A percentile compares a stretch with the other conserved stretches of the same genome.
These are phyloP conservation scores for Furcifer pardalis DNA, from an alignment of 2,797 vertebrate genomes.

Conservation along the genomic window DNA sequence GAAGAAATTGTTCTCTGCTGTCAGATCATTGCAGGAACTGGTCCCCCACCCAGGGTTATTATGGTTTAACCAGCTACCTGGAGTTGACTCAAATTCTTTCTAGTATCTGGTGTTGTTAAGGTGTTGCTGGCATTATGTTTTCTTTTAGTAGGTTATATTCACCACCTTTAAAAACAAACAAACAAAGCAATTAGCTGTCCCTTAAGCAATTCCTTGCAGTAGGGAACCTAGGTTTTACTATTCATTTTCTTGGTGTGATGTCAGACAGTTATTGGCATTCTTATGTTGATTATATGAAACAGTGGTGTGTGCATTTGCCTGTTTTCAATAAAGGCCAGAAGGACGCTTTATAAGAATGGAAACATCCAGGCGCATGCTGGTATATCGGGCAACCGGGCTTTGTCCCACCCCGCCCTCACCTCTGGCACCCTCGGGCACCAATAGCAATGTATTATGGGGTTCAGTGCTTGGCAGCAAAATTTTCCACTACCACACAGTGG, in stretches of 20 bases:
- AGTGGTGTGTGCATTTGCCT: constrained; percentile 19
- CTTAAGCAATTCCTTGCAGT: constrained; percentile 48
- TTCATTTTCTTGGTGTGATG: constrained; percentile 62
- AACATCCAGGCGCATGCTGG: no score
- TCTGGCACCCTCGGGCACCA: no score
- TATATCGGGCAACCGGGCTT: no score
- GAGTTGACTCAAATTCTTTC: constrained; percentile 52
- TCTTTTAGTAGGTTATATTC: constrained; percentile 66
- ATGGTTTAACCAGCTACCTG: constrained; percentile 39
- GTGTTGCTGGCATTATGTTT: constrained; percentile 68
- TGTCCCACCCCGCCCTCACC: no score
- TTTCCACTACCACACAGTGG: no score
- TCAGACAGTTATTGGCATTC: constrained; percentile 60
- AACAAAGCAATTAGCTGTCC: constrained; percentile 69
- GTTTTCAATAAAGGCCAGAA: constrained; percentile 48
- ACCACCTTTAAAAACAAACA: no score
- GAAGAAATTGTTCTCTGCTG: constrained; percentile 31
- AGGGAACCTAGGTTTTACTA: constrained; percentile 47
- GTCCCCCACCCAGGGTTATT: constrained; percentile 51
- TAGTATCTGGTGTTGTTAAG: constrained; percentile 61
- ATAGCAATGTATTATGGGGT: no score
- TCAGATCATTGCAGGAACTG: constrained; percentile 16
- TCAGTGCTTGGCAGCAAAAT: no score
- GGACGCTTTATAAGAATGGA: not conserved
- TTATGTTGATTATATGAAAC: constrained; percentile 58